phyloP scores from a whole-genome alignment of 2,113 vertebrate genomes.

The Ptilorrhoa leucosticta region DNA sequence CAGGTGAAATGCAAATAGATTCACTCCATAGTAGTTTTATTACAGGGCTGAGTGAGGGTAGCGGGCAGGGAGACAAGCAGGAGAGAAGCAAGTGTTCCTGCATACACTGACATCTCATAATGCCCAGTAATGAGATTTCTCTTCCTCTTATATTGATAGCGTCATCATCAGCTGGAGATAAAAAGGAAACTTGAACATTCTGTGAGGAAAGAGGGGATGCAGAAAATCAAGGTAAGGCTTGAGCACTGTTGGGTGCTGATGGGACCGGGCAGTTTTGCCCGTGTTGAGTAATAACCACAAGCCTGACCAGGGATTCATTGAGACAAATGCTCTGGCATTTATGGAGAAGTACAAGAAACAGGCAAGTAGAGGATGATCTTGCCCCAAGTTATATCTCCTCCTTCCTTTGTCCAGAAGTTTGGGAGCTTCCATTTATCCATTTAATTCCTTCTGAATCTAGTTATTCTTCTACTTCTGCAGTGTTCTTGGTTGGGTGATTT shows the following conservation, averaged over 20 bases:
- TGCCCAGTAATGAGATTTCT: neutral
- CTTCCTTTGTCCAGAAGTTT: neutral
- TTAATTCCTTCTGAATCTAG: neutral
- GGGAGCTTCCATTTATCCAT: neutral
- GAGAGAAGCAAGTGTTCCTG: neutral
- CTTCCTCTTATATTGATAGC: conserved; percentile 58
- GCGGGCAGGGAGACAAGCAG: neutral
- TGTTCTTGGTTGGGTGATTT: neutral
- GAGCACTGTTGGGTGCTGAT: neutral
- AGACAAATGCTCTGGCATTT: neutral
- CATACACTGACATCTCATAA: neutral
- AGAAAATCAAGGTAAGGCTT: conserved; percentile 79
- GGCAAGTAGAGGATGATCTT: neutral
- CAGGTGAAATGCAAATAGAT: neutral
- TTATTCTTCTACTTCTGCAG: neutral
- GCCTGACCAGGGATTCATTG: neutral
- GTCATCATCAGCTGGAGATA: conserved; percentile 78
- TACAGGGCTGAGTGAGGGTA: neutral
- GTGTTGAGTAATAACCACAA: neutral
- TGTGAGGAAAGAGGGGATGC: conserved; percentile 70
- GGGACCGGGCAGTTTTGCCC: neutral
- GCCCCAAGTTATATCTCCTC: neutral
- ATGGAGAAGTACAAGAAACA: neutral
- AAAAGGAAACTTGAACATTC: conserved; percentile 79
- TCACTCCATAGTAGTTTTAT: neutral